These are phyloP conservation scores for Isurus oxyrinchus DNA, from an alignment of 2,113 vertebrate genomes.

Conservation along the genomic window DNA sequence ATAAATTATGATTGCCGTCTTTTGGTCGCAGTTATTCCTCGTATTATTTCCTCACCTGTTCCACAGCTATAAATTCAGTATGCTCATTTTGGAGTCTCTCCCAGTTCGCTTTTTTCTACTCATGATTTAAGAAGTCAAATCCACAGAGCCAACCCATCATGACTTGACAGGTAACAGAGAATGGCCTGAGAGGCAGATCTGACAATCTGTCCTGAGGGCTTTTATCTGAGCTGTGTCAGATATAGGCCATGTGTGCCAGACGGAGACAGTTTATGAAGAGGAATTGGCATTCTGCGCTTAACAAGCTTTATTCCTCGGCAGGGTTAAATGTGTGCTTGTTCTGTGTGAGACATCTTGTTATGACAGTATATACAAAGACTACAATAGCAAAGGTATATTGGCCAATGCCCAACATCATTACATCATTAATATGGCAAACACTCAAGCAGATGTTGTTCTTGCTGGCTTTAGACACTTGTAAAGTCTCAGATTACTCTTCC, in stretches of 20 bases:
- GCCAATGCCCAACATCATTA: constrained; percentile 57
- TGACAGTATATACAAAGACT: constrained; percentile 54
- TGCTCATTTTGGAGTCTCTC: background rate
- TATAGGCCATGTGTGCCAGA: background rate
- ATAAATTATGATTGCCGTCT: background rate
- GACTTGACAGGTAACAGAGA: background rate
- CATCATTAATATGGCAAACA: constrained; percentile 55
- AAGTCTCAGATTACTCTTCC: constrained; percentile 60
- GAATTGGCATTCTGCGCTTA: background rate
- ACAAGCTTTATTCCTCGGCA: constrained; percentile 39
- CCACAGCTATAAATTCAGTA: too few relatives aligned
- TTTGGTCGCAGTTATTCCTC: background rate
- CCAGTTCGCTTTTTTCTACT: background rate
- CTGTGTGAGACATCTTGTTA: constrained; percentile 50
- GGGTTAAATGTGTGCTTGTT: constrained; percentile 43
- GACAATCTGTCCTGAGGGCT: background rate
- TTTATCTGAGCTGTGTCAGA: background rate
- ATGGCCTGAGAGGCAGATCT: background rate
- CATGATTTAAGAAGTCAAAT: background rate
- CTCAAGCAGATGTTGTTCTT: constrained; percentile 57
- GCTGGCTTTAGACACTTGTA: constrained; percentile 61
- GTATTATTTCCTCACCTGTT: background rate
- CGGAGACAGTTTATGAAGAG: background rate
- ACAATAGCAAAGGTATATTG: constrained; percentile 52
- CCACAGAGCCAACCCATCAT: background rate